These are phyloP conservation scores for Hyalella azteca DNA, from an alignment of 2,888 invertebrate genomes.

Conservation along the genomic window DNA sequence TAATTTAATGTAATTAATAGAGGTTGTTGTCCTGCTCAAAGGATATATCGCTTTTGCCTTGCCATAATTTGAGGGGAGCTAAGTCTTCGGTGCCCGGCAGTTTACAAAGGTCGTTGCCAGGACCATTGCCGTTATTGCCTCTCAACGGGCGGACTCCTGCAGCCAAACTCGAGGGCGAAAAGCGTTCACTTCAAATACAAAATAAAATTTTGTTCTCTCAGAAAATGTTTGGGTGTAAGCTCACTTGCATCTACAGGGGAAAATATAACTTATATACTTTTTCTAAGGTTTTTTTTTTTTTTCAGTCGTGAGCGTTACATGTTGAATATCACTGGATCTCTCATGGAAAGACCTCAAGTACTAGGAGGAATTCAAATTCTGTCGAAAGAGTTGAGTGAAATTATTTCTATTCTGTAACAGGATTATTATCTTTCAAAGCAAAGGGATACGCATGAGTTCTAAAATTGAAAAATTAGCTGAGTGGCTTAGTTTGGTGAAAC, in stretches of 20 bases:
- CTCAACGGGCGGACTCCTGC: constrained; percentile 1
- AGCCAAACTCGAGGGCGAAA: not conserved
- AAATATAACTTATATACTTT: not conserved
- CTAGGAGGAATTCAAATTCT: no score
- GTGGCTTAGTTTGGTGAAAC: no score
- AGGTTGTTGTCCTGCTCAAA: constrained; percentile 19
- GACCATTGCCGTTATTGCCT: constrained; percentile 34
- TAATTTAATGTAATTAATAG: constrained; percentile 18
- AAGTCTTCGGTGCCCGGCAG: not conserved
- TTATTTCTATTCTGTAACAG: no score
- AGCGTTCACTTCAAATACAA: not conserved
- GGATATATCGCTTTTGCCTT: not conserved
- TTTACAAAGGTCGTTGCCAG: not conserved
- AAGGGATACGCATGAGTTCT: no score
- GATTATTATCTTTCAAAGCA: no score
- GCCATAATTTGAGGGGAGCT: not conserved
- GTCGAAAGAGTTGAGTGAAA: no score
- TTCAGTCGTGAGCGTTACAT: no score
- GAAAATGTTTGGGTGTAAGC: not conserved
- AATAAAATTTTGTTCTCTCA: not conserved
- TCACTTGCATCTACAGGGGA: not conserved
- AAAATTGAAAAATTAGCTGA: no score
- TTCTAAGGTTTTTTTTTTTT: no score
- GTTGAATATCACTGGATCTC: no score
- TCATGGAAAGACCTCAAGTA: no score